These are phyloP conservation scores for Lordiphosa fenestrarum DNA, from an alignment of 2,888 invertebrate genomes.

Conservation along the genomic window DNA sequence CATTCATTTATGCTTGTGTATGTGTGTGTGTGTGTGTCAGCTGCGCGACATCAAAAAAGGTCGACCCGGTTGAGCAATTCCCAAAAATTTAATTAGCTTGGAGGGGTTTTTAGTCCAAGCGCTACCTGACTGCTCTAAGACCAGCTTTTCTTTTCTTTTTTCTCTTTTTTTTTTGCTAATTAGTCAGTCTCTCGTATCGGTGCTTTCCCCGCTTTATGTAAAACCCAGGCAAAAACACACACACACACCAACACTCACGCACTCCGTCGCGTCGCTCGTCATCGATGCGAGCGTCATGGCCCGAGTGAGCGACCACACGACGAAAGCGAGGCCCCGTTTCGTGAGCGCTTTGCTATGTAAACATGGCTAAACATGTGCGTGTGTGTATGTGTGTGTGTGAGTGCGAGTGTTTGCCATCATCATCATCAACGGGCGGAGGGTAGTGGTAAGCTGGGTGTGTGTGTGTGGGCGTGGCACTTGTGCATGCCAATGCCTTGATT, in stretches of 20 bases:
- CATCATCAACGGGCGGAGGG: constrained; percentile 19
- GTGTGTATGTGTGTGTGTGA: constrained; percentile 7
- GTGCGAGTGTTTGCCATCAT: constrained; percentile 20
- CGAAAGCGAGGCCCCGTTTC: constrained; percentile 60
- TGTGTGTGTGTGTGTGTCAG: constrained; percentile 36
- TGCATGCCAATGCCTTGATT: constrained; percentile 13
- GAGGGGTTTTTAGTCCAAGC: constrained; percentile 24
- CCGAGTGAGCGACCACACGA: constrained; percentile 28
- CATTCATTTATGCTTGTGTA: constrained; percentile 18
- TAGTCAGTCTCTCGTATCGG: constrained; percentile 9
- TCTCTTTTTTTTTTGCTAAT: constrained; percentile 10
- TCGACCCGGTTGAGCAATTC: constrained; percentile 59
- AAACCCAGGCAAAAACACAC: constrained; percentile 8
- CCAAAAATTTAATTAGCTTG: constrained; percentile 43
- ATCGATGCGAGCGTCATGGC: constrained; percentile 38
- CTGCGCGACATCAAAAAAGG: constrained; percentile 61
- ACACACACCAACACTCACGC: constrained; percentile 31
- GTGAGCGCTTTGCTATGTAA: constrained; percentile 66
- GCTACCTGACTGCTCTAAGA: constrained; percentile 26
- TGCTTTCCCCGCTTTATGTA: constrained; percentile 11
- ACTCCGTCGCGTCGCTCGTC: constrained; percentile 34
- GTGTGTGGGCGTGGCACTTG: constrained; percentile 10
- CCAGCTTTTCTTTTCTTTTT: constrained; percentile 33
- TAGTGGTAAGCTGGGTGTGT: neutral
- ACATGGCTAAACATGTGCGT: constrained; percentile 48